Conservation (phyloP, 1,140 invertebrate species). For the Cydia strobilella region DNA sequence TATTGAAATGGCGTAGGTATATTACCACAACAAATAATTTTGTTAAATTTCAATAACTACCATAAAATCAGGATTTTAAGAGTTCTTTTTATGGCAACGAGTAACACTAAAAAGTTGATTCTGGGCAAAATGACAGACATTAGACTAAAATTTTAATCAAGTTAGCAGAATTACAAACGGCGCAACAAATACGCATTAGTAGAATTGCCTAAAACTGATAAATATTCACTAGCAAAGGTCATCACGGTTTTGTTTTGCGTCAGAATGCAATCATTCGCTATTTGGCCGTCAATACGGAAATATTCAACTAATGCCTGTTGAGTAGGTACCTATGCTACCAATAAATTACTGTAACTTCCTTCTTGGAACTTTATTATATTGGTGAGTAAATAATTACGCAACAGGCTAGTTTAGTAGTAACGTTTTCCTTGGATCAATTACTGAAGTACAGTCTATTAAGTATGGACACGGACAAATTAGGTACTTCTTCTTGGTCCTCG, state of each 20-base stretch:
- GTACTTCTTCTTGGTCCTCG: no score
- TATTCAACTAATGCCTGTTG: neutral
- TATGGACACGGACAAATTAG: no score
- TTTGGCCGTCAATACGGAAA: constrained; percentile 21
- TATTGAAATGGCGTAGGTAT: no score
- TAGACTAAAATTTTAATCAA: neutral
- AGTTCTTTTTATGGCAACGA: no score
- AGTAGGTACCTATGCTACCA: neutral
- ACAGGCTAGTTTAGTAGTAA: neutral
- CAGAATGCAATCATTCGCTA: constrained; percentile 10
- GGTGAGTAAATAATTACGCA: neutral
- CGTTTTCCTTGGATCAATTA: neutral
- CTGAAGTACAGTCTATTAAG: neutral
- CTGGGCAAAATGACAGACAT: constrained; percentile 22
- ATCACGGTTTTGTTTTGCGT: constrained; percentile 22
- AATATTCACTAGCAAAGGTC: constrained; percentile 30
- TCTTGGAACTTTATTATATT: neutral
- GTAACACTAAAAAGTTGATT: no score
- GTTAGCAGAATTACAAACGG: neutral
- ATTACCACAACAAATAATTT: no score
- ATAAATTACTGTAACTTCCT: constrained; percentile 11
- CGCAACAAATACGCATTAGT: constrained; percentile 4
- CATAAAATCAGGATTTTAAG: no score
- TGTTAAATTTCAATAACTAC: no score
- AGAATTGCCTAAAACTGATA: neutral